These are phyloP conservation scores for Branchipolynoe longqiensis DNA, from an alignment of 2,888 invertebrate species.

Conservation along the genomic window DNA sequence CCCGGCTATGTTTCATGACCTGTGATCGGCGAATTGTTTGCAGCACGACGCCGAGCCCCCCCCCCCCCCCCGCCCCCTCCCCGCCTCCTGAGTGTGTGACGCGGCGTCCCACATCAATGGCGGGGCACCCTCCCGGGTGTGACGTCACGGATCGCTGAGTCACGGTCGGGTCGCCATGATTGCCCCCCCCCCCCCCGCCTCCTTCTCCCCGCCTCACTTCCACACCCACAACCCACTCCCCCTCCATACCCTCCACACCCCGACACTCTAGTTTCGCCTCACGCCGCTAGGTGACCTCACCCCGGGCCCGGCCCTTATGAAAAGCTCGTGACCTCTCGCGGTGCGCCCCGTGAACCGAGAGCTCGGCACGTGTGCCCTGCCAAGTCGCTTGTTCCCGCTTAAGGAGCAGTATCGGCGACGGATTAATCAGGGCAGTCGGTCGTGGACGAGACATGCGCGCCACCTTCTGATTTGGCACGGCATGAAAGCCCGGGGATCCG, in stretches of 20 bases:
- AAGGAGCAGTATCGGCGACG: not conserved
- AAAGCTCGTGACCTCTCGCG: slow-evolving; percentile 39
- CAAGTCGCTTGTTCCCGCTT: slow-evolving; percentile 32
- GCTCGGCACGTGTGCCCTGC: slow-evolving; percentile 15
- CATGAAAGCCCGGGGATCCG: slow-evolving; percentile 20
- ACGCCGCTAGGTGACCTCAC: not conserved
- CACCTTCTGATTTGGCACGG: slow-evolving; percentile 13
- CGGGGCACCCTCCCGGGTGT: not conserved
- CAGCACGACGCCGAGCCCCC: no score
- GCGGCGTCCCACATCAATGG: slow-evolving; percentile 1
- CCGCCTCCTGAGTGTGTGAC: not conserved
- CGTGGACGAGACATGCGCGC: not conserved
- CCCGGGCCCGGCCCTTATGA: not conserved
- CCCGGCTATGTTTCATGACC: no score
- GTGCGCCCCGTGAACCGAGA: not conserved
- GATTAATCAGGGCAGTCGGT: slow-evolving; percentile 4
- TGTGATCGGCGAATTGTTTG: no score
- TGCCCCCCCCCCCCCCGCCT: not conserved
- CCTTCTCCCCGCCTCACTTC: not conserved
- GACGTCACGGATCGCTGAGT: slow-evolving; percentile 1
- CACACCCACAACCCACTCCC: no score
- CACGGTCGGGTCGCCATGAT: not conserved
- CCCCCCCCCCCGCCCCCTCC: no score
- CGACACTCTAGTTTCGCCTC: no score
- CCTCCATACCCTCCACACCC: no score